A percentile compares a stretch with the other conserved stretches of the same genome.
Evolutionary conservation across 2,113 vertebrate genomes (phyloP).

Genomic region (Phaethon lepturus): DNA sequence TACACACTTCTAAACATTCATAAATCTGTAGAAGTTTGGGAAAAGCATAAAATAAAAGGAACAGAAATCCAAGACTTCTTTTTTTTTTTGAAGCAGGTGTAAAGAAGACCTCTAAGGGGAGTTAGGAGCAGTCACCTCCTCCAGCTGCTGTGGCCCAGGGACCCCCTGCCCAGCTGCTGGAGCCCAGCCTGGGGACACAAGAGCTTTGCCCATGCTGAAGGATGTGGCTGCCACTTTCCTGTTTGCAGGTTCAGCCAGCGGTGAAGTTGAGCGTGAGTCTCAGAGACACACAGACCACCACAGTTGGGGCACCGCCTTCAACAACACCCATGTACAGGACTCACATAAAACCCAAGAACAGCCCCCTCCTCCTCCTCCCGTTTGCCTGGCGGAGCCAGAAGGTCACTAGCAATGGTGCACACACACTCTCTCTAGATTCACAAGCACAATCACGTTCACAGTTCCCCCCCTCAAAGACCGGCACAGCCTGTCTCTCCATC

Average conservation of each 20-base stretch:
- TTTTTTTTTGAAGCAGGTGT: neutral
- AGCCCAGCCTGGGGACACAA: neutral
- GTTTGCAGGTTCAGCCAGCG: neutral
- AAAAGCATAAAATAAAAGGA: neutral
- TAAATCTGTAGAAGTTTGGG: neutral
- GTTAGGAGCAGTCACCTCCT: neutral
- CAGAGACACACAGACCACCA: neutral
- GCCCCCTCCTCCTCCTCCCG: neutral
- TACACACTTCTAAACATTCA: neutral
- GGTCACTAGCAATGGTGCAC: neutral
- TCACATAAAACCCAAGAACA: neutral
- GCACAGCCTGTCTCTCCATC: neutral
- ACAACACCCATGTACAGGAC: neutral
- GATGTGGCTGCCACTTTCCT: neutral
- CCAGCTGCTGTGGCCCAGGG: accelerated
- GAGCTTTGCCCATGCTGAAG: neutral
- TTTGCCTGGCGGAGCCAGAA: neutral
- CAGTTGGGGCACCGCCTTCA: neutral
- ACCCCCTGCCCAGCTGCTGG: neutral
- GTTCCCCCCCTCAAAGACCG: accelerated
- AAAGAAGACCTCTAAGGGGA: neutral
- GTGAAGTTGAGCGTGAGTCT: neutral
- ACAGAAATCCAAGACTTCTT: neutral
- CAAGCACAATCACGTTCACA: accelerated
- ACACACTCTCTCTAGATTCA: neutral